A percentile compares a stretch with the other conserved stretches of the same genome.
These are phyloP conservation scores for Montipora cactus DNA, from an alignment of 64 coral and sea anemone species.

Conservation along the genomic window DNA sequence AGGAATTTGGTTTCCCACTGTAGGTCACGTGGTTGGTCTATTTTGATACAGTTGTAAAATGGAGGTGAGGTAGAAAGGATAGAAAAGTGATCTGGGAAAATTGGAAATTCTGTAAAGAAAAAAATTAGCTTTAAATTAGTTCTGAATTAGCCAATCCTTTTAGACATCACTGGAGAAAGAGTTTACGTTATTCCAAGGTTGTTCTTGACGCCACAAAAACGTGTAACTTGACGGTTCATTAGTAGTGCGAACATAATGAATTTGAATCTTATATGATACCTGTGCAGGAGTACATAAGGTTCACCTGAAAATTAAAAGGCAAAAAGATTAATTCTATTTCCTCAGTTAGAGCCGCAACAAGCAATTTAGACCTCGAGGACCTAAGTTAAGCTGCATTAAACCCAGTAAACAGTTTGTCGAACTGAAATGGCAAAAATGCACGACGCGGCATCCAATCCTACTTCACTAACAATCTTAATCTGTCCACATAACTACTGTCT, in stretches of 20 bases:
- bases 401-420: too few relatives aligned
- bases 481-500: too few relatives aligned
- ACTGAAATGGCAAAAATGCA: too few relatives aligned
- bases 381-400: too few relatives aligned
- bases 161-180: neutral
- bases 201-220: too few relatives aligned
- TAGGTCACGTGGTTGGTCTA: neutral
- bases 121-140: neutral
- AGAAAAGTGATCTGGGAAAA: slow-evolving; percentile 40
- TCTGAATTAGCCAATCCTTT: too few relatives aligned
- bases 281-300: slow-evolving; percentile 29
- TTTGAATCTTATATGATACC: neutral
- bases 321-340: neutral
- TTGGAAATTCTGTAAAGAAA: slow-evolving; percentile 18
- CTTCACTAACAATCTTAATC: too few relatives aligned
- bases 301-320: slow-evolving; percentile 11
- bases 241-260: too few relatives aligned
- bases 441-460: too few relatives aligned
- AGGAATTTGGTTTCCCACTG: slow-evolving; percentile 13
- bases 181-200: too few relatives aligned
- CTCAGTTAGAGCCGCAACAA: too few relatives aligned
- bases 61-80: neutral
- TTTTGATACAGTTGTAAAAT: neutral
- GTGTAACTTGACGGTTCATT: neutral
- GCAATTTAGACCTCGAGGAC: too few relatives aligned